Conservation (phyloP, 92 coral and sea anemone species). For the Palythoa caribaeorum region DNA sequence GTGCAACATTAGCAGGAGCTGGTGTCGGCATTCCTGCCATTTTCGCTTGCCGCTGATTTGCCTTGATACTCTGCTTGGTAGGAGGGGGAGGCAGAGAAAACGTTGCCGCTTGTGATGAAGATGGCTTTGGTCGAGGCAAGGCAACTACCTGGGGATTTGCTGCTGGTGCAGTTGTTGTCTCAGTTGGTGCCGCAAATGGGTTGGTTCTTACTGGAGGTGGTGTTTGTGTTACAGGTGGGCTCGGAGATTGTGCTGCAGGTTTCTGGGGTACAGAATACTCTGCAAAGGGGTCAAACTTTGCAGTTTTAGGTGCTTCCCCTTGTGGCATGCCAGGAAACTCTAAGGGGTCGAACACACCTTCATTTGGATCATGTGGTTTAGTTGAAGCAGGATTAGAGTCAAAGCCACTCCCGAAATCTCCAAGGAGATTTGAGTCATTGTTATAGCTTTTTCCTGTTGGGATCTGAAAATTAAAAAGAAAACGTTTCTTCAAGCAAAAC, state of each 20-base stretch:
- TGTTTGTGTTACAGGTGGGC: conserved; percentile 20
- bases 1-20: conserved; percentile 30
- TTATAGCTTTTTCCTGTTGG: conserved; percentile 10
- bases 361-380: conserved; percentile 44
- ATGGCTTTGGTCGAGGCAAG: conserved; percentile 51
- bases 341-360: conserved; percentile 55
- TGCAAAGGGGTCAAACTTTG: conserved; percentile 51
- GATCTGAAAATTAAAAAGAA: conserved; percentile 21
- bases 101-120: conserved; percentile 45
- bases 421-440: conserved; percentile 39
- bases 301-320: not conserved
- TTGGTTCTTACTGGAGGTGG: conserved; percentile 25
- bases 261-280: conserved; percentile 23
- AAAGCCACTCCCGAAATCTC: conserved; percentile 60
- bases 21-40: conserved; percentile 37
- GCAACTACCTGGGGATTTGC: conserved; percentile 30
- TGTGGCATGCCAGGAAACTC: conserved; percentile 25
- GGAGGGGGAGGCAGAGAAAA: conserved; percentile 93
- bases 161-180: not conserved
- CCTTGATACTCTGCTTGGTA: conserved; percentile 91
- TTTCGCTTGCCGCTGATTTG: conserved; percentile 71
- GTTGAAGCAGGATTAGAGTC: conserved; percentile 51
- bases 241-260: not conserved
- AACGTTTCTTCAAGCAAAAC: not conserved
- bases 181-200: conserved; percentile 28